phyloP scores from a whole-genome alignment of 2,797 vertebrate genomes.

The Siniperca obscura region DNA sequence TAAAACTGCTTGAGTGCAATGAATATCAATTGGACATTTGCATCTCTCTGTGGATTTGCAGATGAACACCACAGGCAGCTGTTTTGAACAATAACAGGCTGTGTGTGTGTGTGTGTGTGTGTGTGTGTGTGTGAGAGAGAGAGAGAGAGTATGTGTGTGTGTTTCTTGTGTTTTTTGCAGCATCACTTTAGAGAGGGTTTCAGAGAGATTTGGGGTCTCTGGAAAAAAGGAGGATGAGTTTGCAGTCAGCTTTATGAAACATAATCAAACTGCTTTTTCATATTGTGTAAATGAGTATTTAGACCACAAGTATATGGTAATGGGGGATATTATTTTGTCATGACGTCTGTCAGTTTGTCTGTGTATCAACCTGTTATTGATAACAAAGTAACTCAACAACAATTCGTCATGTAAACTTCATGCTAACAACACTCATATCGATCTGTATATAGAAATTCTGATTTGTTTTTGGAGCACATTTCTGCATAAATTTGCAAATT shows the following conservation, averaged over 20 bases:
- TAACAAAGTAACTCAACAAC: background rate
- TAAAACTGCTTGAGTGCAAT: constrained; percentile 63
- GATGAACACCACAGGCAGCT: constrained; percentile 59
- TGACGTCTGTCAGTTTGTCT: background rate
- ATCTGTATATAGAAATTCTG: background rate
- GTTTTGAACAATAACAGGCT: constrained; percentile 48
- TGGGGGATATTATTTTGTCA: background rate
- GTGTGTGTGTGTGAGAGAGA: constrained; percentile 16
- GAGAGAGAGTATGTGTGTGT: background rate
- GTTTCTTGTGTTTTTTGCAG: constrained; percentile 69
- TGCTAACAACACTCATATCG: background rate
- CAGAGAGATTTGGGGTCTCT: constrained; percentile 84
- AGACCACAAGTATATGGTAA: background rate
- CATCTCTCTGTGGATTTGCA: constrained; percentile 73
- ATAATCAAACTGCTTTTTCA: constrained; percentile 68
- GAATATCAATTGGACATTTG: constrained; percentile 81
- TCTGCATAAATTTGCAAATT: background rate
- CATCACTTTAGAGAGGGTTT: constrained; percentile 89
- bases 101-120: constrained; percentile 21
- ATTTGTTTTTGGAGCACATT: background rate
- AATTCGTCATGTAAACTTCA: background rate
- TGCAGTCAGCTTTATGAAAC: constrained; percentile 86
- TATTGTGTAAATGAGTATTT: background rate
- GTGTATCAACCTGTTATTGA: background rate
- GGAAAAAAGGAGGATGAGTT: constrained; percentile 87